These are phyloP conservation scores for Drosophila rellima DNA, from an alignment of 2,888 invertebrate genomes.

Conservation along the genomic window DNA sequence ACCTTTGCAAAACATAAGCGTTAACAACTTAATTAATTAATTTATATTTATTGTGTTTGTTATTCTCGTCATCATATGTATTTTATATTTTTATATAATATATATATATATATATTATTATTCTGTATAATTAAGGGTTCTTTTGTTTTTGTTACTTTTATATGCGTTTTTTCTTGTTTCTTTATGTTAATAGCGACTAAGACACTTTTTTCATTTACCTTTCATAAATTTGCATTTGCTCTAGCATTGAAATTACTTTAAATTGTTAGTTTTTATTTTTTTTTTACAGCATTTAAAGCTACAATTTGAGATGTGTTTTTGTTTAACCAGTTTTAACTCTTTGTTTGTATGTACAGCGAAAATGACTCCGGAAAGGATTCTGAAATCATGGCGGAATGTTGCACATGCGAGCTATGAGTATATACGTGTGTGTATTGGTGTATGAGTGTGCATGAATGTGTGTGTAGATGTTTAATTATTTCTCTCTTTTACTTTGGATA, in stretches of 20 bases:
- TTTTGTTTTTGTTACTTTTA: conserved; percentile 43
- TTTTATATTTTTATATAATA: conserved; percentile 33
- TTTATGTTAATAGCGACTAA: conserved; percentile 76
- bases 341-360: conserved; percentile 68
- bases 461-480: conserved; percentile 30
- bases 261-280: conserved; percentile 42
- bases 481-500: conserved; percentile 44
- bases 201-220: conserved; percentile 76
- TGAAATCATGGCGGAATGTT: conserved; percentile 70
- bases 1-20: conserved; percentile 74
- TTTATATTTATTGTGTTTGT: conserved; percentile 51
- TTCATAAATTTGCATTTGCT: conserved; percentile 55
- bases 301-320: conserved; percentile 68
- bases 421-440: conserved; percentile 15
- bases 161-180: conserved; percentile 53
- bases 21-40: conserved; percentile 76
- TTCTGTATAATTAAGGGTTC: conserved; percentile 59
- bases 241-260: conserved; percentile 46
- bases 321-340: conserved; percentile 39
- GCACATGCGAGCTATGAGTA: conserved; percentile 64
- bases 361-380: conserved; percentile 24
- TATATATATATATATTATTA: conserved; percentile 36
- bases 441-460: conserved; percentile 18
- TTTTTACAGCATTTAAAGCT: conserved; percentile 77
- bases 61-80: conserved; percentile 35